Base-by-base conservation (phyloP, 2,113 vertebrate species). In the Oplegnathus fasciatus region DNA sequence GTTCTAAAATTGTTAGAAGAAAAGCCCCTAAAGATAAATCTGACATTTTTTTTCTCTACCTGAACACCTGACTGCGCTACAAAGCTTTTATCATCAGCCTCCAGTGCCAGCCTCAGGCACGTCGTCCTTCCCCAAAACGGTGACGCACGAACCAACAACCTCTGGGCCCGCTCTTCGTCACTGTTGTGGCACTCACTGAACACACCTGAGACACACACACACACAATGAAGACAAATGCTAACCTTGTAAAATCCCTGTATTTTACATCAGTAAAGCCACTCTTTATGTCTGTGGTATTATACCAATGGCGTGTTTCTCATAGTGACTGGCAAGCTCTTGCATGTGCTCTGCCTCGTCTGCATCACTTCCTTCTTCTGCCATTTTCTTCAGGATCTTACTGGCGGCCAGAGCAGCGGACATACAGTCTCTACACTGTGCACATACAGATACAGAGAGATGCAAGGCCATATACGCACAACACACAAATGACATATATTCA, bases 311-410 rank as follows among this genome's bases (percentile, higher is more conserved):
- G 42, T 95, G 97, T 11, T 94, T 93, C 78, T 99, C 98, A 0
- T 94, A 99, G 70, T 97, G 93, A 26, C 93, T 89, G 0, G 98
- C 97, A 11, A 98, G 94, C 1, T 93, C 90, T 85, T 88, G 80
- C 97, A 98, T 99, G 6, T 87, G 81, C 40, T 95, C 96, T 0
- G 90, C 91, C 64, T 96, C 96, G 52, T 97, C 97, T 0, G 95
- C 96, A 77, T 98, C 97, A 0, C 91, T 95, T 80, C 94, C 96
- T 81, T 98, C 97, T 84, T 86, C 86, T 22, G 97, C 95, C 48
- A 99, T 92, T 61, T 96, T 98, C 92, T 97, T 99, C 89, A 99
- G 94, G 89, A 99, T 97, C 93, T 96, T 99, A 93, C 95, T 98
- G 93, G 97, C 99, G 57, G 97, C 97, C 89, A 99, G 91, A 0